Conservation (phyloP, 2,888 invertebrate species). For the Ophioninae sp. region DNA sequence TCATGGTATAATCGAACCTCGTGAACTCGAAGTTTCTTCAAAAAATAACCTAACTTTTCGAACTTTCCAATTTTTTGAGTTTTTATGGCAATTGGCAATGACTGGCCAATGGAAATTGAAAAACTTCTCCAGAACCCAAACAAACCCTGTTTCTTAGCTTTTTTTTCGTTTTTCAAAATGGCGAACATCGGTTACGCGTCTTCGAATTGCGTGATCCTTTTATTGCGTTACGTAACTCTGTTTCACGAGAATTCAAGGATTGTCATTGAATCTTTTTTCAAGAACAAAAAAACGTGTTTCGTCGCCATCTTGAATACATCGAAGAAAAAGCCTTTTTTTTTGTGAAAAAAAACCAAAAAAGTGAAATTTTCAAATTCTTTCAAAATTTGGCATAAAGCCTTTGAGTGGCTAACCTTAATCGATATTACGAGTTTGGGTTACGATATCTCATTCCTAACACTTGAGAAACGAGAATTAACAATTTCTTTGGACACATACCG, state of each 20-base stretch:
- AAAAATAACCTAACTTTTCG: too few species aligned
- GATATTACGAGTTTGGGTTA: background rate
- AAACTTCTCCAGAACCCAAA: too few species aligned
- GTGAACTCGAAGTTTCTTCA: too few species aligned
- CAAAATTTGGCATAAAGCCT: too few species aligned
- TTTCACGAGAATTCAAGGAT: background rate
- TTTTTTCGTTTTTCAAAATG: background rate
- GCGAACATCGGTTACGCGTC: background rate
- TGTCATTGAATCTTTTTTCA: background rate
- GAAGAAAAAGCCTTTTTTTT: background rate
- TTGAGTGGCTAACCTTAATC: too few species aligned
- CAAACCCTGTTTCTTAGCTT: background rate
- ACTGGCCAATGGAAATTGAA: too few species aligned
- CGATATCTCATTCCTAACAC: background rate
- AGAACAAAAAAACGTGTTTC: background rate
- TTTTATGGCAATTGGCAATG: too few species aligned
- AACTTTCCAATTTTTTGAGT: too few species aligned
- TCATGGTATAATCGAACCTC: conserved; percentile 48
- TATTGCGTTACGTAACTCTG: conserved; percentile 4
- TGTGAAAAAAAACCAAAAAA: background rate
- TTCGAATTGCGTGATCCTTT: background rate
- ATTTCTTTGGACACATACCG: background rate
- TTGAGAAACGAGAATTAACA: background rate
- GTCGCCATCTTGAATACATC: background rate
- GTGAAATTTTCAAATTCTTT: background rate